These are phyloP conservation scores for Graptemys geographica DNA, from an alignment of 2,797 vertebrate genomes.

Conservation along the genomic window DNA sequence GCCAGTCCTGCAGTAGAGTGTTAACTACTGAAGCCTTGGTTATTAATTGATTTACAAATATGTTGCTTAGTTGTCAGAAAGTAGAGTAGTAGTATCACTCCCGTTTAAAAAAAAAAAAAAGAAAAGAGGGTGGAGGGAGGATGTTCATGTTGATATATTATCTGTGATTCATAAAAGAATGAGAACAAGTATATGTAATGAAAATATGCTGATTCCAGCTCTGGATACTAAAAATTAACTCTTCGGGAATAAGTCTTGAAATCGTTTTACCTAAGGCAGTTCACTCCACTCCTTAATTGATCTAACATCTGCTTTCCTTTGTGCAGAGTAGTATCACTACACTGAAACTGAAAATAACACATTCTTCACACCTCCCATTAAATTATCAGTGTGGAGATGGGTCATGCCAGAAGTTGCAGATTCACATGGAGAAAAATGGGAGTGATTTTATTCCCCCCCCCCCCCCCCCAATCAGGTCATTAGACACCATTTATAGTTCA, in stretches of 20 bases:
- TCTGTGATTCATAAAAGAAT: not conserved
- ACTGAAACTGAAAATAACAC: not conserved
- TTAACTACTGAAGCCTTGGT: not conserved
- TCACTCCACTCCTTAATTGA: not conserved
- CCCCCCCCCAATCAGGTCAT: not conserved
- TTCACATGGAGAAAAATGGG: not conserved
- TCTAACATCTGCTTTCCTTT: not conserved
- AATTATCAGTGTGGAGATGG: not conserved
- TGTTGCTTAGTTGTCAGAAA: not conserved
- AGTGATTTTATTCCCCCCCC: not conserved
- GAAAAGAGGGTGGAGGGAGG: rapidly evolving
- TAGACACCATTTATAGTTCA: not conserved
- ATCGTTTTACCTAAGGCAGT: too few species aligned
- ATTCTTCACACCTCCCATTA: not conserved
- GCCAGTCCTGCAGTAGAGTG: not conserved
- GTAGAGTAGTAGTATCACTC: not conserved
- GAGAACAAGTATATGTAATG: not conserved
- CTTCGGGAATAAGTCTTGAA: not conserved
- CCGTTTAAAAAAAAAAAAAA: not conserved
- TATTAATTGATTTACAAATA: not conserved
- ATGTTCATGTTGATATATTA: not conserved
- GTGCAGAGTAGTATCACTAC: not conserved
- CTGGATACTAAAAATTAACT: not conserved
- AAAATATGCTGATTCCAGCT: not conserved
- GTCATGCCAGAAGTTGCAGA: not conserved